Conservation (phyloP, 1,140 invertebrate species). For the Lanistes nyassanus region DNA sequence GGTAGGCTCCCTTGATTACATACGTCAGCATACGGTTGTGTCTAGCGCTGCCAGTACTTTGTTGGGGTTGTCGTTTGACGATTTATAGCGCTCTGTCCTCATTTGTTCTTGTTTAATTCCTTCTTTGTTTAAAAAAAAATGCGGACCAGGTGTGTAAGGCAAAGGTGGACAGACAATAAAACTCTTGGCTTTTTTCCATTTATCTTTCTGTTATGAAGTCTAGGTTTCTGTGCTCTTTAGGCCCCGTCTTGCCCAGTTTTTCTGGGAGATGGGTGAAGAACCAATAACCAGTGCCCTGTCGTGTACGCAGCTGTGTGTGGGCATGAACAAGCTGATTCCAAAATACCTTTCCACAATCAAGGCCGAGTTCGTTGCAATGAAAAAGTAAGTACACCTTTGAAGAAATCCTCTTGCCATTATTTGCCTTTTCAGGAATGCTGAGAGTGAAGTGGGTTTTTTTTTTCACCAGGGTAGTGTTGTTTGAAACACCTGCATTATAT, state of each 20-base stretch:
- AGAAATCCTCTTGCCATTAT: too few relatives aligned
- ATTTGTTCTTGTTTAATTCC: too few relatives aligned
- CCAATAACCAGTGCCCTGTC: slow-evolving; percentile 56
- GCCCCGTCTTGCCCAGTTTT: slow-evolving; percentile 50
- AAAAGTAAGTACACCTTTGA: slow-evolving; percentile 31
- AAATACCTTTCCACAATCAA: slow-evolving; percentile 38
- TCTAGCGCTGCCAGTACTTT: too few relatives aligned
- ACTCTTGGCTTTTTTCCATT: background rate
- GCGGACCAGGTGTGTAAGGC: too few relatives aligned
- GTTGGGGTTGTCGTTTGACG: too few relatives aligned
- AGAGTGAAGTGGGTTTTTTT: background rate
- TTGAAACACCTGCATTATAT: background rate
- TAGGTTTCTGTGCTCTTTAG: slow-evolving; percentile 28
- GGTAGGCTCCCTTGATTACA: too few relatives aligned
- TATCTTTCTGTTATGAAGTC: too few relatives aligned
- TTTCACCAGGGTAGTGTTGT: background rate
- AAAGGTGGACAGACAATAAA: too few relatives aligned
- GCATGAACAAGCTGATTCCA: slow-evolving; percentile 40
- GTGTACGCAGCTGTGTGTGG: slow-evolving; percentile 48
- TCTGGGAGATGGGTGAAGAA: slow-evolving; percentile 61
- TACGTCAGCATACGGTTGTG: too few relatives aligned
- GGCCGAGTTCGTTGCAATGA: slow-evolving; percentile 38
- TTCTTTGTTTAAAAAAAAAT: too few relatives aligned
- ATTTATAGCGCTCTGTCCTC: too few relatives aligned
- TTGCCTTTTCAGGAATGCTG: background rate